Conservation (phyloP, 1,140 invertebrate species). For the Papilio polytes region DNA sequence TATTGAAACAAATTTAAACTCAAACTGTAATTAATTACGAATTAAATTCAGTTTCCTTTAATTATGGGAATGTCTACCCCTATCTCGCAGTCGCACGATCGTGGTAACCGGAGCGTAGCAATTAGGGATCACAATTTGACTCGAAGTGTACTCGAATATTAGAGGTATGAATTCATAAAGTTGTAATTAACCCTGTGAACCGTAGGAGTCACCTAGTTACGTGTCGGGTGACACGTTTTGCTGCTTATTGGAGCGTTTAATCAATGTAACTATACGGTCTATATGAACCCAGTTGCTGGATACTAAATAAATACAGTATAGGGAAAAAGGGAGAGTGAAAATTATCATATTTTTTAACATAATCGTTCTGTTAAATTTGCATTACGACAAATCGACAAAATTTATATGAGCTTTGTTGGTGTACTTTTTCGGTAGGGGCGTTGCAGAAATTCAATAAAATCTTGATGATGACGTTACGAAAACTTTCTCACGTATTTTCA, state of each 20-base stretch:
- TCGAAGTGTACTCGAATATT: neutral
- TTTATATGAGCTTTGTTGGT: too few relatives aligned
- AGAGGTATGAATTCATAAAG: slow-evolving; percentile 21
- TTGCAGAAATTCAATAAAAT: too few relatives aligned
- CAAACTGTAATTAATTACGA: neutral
- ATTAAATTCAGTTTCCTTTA: neutral
- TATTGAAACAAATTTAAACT: neutral
- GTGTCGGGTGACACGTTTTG: neutral
- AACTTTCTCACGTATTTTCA: too few relatives aligned
- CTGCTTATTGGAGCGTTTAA: neutral
- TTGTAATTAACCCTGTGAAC: slow-evolving; percentile 16
- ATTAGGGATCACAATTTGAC: slow-evolving; percentile 21
- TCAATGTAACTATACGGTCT: neutral
- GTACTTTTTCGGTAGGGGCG: too few relatives aligned
- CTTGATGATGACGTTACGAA: too few relatives aligned
- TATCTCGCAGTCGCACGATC: slow-evolving; percentile 3
- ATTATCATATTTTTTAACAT: too few relatives aligned
- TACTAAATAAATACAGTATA: neutral
- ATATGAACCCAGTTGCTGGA: neutral
- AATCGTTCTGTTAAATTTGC: too few relatives aligned
- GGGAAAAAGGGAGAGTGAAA: too few relatives aligned
- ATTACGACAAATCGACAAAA: too few relatives aligned
- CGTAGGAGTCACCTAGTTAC: slow-evolving; percentile 7
- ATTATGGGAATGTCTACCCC: neutral
- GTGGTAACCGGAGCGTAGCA: slow-evolving; percentile 13